These are phyloP conservation scores for Macrocentrus cingulum DNA, from an alignment of 1,140 invertebrate species.

Conservation along the genomic window DNA sequence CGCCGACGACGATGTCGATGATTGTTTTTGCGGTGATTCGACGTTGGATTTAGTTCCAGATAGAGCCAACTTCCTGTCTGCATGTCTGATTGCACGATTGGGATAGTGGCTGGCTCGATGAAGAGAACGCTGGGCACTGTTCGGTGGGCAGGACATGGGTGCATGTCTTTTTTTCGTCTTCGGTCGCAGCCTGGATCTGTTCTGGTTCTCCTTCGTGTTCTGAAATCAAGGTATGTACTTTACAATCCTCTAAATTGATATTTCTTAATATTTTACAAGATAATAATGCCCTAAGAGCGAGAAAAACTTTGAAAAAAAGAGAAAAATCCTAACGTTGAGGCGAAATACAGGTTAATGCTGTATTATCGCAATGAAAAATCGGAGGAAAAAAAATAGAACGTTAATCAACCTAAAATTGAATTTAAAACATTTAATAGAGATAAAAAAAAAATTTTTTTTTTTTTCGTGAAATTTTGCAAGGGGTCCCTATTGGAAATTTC, in stretches of 20 bases:
- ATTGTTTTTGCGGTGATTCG: conserved; percentile 20
- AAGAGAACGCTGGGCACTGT: conserved; percentile 17
- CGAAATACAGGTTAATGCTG: no score
- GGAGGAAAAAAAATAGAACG: no score
- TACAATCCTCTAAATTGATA: background rate
- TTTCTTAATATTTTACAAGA: background rate
- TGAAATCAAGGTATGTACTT: conserved; percentile 19
- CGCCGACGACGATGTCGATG: conserved; percentile 32
- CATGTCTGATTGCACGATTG: conserved; percentile 35
- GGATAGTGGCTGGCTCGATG: conserved; percentile 1
- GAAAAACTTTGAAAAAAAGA: no score
- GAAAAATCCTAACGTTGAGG: no score
- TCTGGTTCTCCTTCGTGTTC: conserved; percentile 27
- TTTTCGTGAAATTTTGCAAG: no score
- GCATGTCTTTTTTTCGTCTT: conserved; percentile 26
- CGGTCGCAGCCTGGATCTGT: conserved; percentile 11
- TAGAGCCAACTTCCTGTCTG: conserved; percentile 49
- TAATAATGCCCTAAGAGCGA: background rate
- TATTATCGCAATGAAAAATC: no score
- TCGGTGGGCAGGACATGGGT: conserved; percentile 11
- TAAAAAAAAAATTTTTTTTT: no score
- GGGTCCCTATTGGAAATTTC: no score
- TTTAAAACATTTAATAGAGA: no score
- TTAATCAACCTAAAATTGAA: no score
- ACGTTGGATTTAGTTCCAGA: conserved; percentile 36